Base-by-base conservation (phyloP, 1,140 invertebrate species). In the Trinorchestia longiramus region DNA sequence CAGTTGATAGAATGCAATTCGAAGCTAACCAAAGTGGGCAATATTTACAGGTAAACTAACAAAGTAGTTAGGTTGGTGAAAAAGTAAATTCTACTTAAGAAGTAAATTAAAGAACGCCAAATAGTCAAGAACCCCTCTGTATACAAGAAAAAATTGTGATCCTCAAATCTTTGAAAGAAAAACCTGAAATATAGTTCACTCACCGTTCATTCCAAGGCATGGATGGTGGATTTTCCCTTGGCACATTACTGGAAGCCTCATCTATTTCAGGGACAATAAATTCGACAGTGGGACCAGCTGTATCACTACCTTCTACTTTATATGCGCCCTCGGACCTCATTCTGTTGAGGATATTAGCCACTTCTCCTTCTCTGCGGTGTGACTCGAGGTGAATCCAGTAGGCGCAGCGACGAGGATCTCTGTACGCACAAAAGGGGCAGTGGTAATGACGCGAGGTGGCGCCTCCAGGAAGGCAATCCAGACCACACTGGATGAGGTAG, bases 381-480 rank as follows among this genome's bases (percentile, higher is more conserved):
- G 92, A 94, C 92, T 94, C 92, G 40, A 94, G 92, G 44, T 94
- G 92, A 19, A 94, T 94, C 92, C 92, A 94, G 40, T 94, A 94
- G 8, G 92, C 92, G 43, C 92, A 94, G 92, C 92, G 92, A 43
- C 92, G 92, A 11, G 92, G 92, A 36, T 94, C 92, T 11, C 92
- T 42, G 43, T 94, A 94, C 11, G 41, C 11, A 36, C 92, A 94
- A 36, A 94, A 94, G 44, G 92, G 92, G 92, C 92, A 94, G 44
- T 94, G 92, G 92, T 94, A 94, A 40, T 94, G 92, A 40, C 92
- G 92, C 17, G 92, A 94, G 43, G 40, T 44, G 23, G 92, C 41
- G 43, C 92, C 92, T 0, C 43, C 92, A 45, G 92, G 92, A 4
- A 94, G 40, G 44, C 92, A 94, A 44, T 94, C 92, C 44, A 94